Evolutionary conservation across 2,797 vertebrate species (phyloP).

Genomic region (Pogoniulus pusillus): DNA sequence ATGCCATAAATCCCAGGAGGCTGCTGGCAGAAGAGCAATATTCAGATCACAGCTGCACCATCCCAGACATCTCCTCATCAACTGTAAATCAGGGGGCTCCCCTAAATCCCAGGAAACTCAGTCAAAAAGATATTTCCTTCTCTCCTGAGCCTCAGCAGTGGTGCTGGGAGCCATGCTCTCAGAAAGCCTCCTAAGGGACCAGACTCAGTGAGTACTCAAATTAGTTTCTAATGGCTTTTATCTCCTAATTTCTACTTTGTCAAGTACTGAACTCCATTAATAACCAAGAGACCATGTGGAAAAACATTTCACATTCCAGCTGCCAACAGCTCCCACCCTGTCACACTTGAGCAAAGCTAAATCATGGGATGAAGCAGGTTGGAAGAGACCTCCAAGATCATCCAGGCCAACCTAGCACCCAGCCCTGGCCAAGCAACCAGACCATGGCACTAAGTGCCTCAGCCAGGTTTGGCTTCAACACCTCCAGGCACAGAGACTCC

Average conservation of each 20-base stretch:
- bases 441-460: too few species aligned
- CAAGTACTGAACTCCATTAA: conserved; percentile 70
- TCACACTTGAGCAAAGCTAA: conserved; percentile 18
- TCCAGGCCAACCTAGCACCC: too few species aligned
- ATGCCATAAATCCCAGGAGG: neutral
- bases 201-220: conserved; percentile 56
- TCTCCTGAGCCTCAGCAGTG: neutral
- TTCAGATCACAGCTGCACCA: neutral
- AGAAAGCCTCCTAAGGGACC: conserved; percentile 40
- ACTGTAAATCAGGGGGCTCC: neutral
- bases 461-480: too few species aligned
- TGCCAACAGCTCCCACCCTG: conserved; percentile 43
- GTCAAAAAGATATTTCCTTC: neutral
- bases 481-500: too few species aligned
- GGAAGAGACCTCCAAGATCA: too few species aligned
- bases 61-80: neutral
- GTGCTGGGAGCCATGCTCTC: neutral
- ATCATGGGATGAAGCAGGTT: too few species aligned
- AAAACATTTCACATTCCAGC: conserved; percentile 56
- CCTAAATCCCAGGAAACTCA: neutral
- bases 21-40: neutral
- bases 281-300: conserved; percentile 54
- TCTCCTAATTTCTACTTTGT: conserved; percentile 67
- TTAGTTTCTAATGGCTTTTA: conserved; percentile 70
- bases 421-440: too few species aligned